Evolutionary conservation across 2,888 invertebrate species (phyloP).

Genomic region (Liodrosophila aerea): DNA sequence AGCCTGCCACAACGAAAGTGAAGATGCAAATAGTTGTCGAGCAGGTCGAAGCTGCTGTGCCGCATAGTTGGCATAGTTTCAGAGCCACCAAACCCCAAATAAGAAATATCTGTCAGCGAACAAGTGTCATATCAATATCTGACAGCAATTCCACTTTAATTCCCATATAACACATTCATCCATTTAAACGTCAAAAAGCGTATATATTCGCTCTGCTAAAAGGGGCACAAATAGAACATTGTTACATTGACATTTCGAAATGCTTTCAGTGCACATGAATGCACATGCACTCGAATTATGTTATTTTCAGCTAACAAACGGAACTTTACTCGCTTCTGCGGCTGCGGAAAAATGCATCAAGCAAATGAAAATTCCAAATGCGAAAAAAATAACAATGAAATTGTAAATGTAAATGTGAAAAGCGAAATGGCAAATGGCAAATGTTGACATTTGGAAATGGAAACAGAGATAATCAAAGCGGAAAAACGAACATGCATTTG

Average conservation of each 20-base stretch:
- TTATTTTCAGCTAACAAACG: slow-evolving; percentile 42
- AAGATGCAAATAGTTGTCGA: slow-evolving; percentile 55
- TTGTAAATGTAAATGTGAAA: slow-evolving; percentile 28
- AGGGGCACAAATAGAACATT: slow-evolving; percentile 36
- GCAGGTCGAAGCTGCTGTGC: slow-evolving; percentile 40
- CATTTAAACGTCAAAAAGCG: too few species aligned
- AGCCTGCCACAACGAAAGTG: slow-evolving; percentile 57
- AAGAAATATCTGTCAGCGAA: slow-evolving; percentile 31
- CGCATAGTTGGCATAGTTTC: slow-evolving; percentile 38
- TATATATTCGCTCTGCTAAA: too few species aligned
- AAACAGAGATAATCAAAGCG: not conserved
- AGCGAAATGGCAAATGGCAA: slow-evolving; percentile 7
- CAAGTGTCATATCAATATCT: slow-evolving; percentile 1
- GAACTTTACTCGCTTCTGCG: slow-evolving; percentile 12
- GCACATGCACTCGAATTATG: slow-evolving; percentile 28
- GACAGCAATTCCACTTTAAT: not conserved
- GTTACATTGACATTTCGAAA: slow-evolving; percentile 66
- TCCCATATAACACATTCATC: too few species aligned
- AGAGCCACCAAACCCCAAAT: slow-evolving; percentile 1
- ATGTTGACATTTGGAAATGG: slow-evolving; percentile 9
- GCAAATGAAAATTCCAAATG: slow-evolving; percentile 5
- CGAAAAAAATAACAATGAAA: slow-evolving; percentile 7
- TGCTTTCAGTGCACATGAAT: slow-evolving; percentile 58
- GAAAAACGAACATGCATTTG: slow-evolving; percentile 18
- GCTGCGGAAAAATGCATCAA: not conserved